phyloP scores from a whole-genome alignment of 2,888 invertebrate species.

The Erannis defoliaria region DNA sequence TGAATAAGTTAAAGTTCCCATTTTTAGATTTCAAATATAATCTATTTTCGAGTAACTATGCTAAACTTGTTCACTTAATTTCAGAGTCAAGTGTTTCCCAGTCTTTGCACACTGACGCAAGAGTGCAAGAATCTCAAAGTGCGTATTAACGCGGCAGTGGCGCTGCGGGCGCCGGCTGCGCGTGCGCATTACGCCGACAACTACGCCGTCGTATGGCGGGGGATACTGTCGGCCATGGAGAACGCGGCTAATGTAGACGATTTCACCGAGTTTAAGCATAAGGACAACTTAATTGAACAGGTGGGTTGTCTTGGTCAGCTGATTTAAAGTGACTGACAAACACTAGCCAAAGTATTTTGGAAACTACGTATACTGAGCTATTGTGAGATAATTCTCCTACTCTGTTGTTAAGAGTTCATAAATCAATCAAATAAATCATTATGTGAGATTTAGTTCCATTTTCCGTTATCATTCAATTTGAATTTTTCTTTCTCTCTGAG shows the following conservation, averaged over 20 bases:
- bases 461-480: too few relatives aligned
- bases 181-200: constrained; percentile 89
- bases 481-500: too few relatives aligned
- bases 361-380: too few relatives aligned
- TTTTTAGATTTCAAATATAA: too few relatives aligned
- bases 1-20: too few relatives aligned
- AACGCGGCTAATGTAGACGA: constrained; percentile 92
- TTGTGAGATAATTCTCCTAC: too few relatives aligned
- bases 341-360: too few relatives aligned
- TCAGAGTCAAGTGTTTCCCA: constrained; percentile 88
- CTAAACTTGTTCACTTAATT: constrained; percentile 14
- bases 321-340: too few relatives aligned
- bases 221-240: constrained; percentile 91
- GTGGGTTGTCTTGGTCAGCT: constrained; percentile 63
- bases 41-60: not conserved
- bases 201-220: constrained; percentile 89
- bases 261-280: constrained; percentile 94
- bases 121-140: constrained; percentile 95
- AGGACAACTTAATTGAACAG: constrained; percentile 94
- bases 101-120: constrained; percentile 88
- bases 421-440: too few relatives aligned
- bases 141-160: constrained; percentile 94
- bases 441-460: too few relatives aligned
- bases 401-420: too few relatives aligned
- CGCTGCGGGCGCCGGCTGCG: constrained; percentile 88